phyloP scores from a whole-genome alignment of 2,888 invertebrate species.

The Diplolepis rosae region DNA sequence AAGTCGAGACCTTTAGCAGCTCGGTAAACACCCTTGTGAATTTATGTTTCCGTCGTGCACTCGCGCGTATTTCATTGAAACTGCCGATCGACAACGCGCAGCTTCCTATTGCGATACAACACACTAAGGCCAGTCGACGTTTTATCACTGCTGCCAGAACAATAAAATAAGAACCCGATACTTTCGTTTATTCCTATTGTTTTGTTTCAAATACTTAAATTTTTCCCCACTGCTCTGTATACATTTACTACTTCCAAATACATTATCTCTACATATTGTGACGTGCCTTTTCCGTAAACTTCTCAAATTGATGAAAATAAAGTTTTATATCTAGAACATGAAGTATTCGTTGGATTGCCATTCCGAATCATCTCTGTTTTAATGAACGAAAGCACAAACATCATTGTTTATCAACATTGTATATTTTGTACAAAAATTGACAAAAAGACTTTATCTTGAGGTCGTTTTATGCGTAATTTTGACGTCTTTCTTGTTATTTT shows the following conservation, averaged over 20 bases:
- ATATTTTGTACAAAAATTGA: too few relatives aligned
- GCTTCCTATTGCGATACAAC: constrained; percentile 54
- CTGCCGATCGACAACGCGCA: constrained; percentile 53
- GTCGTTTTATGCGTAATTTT: too few relatives aligned
- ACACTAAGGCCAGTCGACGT: constrained; percentile 45
- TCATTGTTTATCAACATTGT: too few relatives aligned
- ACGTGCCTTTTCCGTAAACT: neutral
- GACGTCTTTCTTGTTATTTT: too few relatives aligned
- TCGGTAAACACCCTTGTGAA: constrained; percentile 52
- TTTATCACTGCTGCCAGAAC: constrained; percentile 53
- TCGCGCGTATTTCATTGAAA: constrained; percentile 48
- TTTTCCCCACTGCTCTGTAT: constrained; percentile 5
- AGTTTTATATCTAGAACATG: constrained; percentile 2
- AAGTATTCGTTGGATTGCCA: neutral
- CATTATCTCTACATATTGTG: neutral
- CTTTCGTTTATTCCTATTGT: constrained; percentile 18
- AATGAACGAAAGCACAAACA: neutral
- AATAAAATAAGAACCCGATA: constrained; percentile 37
- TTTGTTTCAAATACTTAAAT: constrained; percentile 42
- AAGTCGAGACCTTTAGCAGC: constrained; percentile 49
- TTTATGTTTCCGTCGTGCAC: constrained; percentile 57
- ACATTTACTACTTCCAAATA: neutral
- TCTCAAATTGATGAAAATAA: neutral
- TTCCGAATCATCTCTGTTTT: neutral
- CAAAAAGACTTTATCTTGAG: too few relatives aligned